These are phyloP conservation scores for Panurus biarmicus DNA, from an alignment of 2,113 vertebrate genomes.

Conservation along the genomic window DNA sequence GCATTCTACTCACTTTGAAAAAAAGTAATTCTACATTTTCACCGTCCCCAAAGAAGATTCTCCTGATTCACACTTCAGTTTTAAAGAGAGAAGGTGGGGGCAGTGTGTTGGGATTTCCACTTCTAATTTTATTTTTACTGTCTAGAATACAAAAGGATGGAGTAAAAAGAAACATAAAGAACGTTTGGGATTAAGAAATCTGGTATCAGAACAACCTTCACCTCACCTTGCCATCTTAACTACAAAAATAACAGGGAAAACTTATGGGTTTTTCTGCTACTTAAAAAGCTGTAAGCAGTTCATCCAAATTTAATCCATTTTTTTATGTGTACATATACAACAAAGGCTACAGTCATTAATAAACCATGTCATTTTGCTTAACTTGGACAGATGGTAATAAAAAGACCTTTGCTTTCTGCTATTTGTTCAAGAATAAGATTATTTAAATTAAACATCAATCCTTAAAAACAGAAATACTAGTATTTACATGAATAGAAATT, in stretches of 20 bases:
- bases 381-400: neutral
- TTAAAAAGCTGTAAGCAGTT: neutral
- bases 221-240: neutral
- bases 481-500: neutral
- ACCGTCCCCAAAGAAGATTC: neutral
- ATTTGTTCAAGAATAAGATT: neutral
- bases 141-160: neutral
- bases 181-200: neutral
- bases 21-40: neutral
- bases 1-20: neutral
- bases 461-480: neutral
- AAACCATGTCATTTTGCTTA: constrained; percentile 1
- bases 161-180: neutral
- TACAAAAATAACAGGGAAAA: neutral
- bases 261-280: neutral
- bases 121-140: neutral
- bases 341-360: constrained; percentile 1
- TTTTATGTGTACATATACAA: neutral
- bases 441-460: neutral
- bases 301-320: neutral
- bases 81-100: accelerated
- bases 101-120: neutral
- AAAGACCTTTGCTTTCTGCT: neutral
- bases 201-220: neutral
- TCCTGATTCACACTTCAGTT: neutral